Conservation (phyloP, 2,888 invertebrate species). For the Sinopyrophorus schimmeli region DNA sequence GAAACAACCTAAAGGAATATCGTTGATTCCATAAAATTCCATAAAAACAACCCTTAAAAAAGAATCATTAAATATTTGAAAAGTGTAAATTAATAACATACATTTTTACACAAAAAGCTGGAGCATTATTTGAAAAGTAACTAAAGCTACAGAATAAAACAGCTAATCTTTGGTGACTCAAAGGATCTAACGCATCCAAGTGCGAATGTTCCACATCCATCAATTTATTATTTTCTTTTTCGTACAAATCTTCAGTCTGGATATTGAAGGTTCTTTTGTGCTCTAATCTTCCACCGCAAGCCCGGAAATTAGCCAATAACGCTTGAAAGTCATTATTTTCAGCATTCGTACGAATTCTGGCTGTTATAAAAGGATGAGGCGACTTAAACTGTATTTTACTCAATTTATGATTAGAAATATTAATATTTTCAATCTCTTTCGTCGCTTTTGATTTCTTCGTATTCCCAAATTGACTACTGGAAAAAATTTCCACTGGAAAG, state of each 20-base stretch:
- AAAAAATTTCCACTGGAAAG: slow-evolving; percentile 74
- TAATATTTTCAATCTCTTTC: slow-evolving; percentile 34
- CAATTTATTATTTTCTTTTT: slow-evolving; percentile 15
- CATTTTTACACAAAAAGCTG: slow-evolving; percentile 81
- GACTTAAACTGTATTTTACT: slow-evolving; percentile 56
- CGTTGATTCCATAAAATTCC: slow-evolving; percentile 94
- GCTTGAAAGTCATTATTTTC: slow-evolving; percentile 71
- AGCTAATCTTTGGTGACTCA: slow-evolving; percentile 83
- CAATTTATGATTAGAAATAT: slow-evolving; percentile 12
- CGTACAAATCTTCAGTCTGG: background rate
- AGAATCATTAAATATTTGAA: slow-evolving; percentile 4
- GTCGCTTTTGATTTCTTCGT: slow-evolving; percentile 38
- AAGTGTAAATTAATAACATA: slow-evolving; percentile 4
- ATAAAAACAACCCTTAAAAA: slow-evolving; percentile 77
- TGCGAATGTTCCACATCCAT: slow-evolving; percentile 35
- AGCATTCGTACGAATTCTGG: slow-evolving; percentile 68
- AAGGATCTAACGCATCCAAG: slow-evolving; percentile 75
- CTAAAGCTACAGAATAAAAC: slow-evolving; percentile 90
- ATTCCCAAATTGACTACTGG: slow-evolving; percentile 64
- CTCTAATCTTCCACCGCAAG: slow-evolving; percentile 73
- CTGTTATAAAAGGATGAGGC: slow-evolving; percentile 73
- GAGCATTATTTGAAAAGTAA: slow-evolving; percentile 73
- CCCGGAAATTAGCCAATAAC: slow-evolving; percentile 82
- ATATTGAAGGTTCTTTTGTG: slow-evolving; percentile 40
- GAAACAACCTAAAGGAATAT: slow-evolving; percentile 93